Conservation (phyloP, 2,888 invertebrate genomes). For the Lasioglossum zephyrum region DNA sequence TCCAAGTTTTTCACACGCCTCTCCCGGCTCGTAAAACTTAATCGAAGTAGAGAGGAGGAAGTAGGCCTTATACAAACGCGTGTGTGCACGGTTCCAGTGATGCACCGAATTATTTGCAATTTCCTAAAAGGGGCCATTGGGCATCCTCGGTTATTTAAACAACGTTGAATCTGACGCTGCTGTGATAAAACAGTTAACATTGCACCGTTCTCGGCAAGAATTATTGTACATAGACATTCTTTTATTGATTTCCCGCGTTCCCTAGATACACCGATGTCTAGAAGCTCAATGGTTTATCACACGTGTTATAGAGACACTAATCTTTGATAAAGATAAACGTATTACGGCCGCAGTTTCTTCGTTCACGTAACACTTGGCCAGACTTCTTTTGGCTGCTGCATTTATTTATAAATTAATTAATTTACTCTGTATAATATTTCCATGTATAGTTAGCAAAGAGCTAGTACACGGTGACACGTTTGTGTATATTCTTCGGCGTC, state of each 20-base stretch:
- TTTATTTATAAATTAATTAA: slow-evolving; percentile 36
- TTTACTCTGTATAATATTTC: slow-evolving; percentile 32
- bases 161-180: slow-evolving; percentile 34
- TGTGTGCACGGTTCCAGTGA: slow-evolving; percentile 34
- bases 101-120: slow-evolving; percentile 23
- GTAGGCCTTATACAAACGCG: slow-evolving; percentile 5
- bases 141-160: neutral
- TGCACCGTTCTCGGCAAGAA: slow-evolving; percentile 27
- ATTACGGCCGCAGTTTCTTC: neutral
- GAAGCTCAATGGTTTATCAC: neutral
- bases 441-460: slow-evolving; percentile 28
- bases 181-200: slow-evolving; percentile 52
- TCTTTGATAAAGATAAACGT: slow-evolving; percentile 11
- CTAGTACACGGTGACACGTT: slow-evolving; percentile 14
- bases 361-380: neutral
- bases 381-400: slow-evolving; percentile 32
- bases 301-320: neutral
- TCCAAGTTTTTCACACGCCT: slow-evolving; percentile 25
- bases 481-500: slow-evolving; percentile 9
- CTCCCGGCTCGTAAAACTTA: slow-evolving; percentile 18
- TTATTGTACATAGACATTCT: slow-evolving; percentile 61
- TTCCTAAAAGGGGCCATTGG: slow-evolving; percentile 8
- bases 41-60: neutral
- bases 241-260: slow-evolving; percentile 15
- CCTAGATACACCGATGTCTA: slow-evolving; percentile 4